A percentile compares a stretch with the other conserved stretches of the same genome.
These are phyloP conservation scores for Phocides pigmalion DNA, from an alignment of 1,140 invertebrate genomes.

Conservation along the genomic window DNA sequence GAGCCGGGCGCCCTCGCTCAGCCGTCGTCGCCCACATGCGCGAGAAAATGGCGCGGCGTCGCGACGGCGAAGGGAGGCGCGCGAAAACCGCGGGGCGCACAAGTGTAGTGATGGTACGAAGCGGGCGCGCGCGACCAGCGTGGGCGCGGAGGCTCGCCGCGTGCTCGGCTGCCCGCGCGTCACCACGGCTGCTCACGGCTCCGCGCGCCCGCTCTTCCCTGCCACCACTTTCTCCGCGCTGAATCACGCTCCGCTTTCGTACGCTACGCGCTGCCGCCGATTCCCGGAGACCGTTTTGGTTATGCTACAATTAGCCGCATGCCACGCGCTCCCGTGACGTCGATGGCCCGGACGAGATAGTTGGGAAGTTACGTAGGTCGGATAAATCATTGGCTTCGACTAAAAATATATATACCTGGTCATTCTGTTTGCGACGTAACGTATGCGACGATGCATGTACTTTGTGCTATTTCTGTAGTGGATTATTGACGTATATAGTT, in stretches of 20 bases:
- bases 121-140: conserved; percentile 47
- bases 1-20: conserved; percentile 66
- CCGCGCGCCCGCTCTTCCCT: conserved; percentile 41
- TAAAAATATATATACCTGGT: conserved; percentile 71
- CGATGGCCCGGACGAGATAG: conserved; percentile 61
- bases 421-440: conserved; percentile 58
- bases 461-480: conserved; percentile 35
- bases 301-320: conserved; percentile 74
- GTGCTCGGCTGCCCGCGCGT: conserved; percentile 52
- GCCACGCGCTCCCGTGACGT: conserved; percentile 76
- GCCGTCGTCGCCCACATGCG: conserved; percentile 77
- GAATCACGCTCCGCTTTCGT: conserved; percentile 73
- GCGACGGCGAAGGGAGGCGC: conserved; percentile 72
- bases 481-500: conserved; percentile 37
- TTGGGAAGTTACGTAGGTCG: conserved; percentile 64
- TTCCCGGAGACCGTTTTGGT: conserved; percentile 70
- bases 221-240: conserved; percentile 70
- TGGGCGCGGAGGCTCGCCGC: conserved; percentile 73
- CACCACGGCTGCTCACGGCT: conserved; percentile 27
- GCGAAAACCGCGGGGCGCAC: conserved; percentile 72
- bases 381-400: conserved; percentile 65
- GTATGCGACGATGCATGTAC: conserved; percentile 35
- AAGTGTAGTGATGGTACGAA: conserved; percentile 62
- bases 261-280: conserved; percentile 45
- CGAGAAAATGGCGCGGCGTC: conserved; percentile 80